Base-by-base conservation (phyloP, 37 sponge, comb jelly and placozoan genomes). In the Haliclona indistincta region DNA sequence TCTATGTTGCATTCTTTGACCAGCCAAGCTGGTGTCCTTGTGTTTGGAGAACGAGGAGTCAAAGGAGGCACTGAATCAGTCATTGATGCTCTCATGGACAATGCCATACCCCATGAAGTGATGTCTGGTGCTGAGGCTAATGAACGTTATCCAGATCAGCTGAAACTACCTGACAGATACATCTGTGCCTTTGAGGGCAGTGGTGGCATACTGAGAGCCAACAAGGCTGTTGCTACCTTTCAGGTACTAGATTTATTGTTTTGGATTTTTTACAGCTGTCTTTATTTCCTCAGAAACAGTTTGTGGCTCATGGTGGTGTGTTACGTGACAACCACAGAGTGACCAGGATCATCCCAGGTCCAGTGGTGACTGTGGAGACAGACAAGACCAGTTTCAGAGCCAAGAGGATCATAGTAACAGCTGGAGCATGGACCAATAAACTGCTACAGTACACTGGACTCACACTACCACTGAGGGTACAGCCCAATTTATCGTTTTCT, bases 351-450 rank as follows among this genome's bases (percentile, higher is more conserved):
- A 41, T 29, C 23, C 42, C 41, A 7, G n/a, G 29, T 32, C 72
- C 85, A 25, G 81, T 60, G 3, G 54, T 93, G 42, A 32, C 30
- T 13, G 85, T 83, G 2, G 35, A 28, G 43, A 88, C 63, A 25
- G 86, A 83, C 15, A 37, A 26, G 0, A n/a, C n/a, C n/a, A n/a
- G n/a, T n/a, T 85, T 88, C 75, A 64, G 11, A 1, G 49, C 89
- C 19, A 81, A 58, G 51, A 49, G 78, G n/a, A 39, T 93, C 49
- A 79, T 93, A 23, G 76, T 93, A 35, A 76, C 91, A 30, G 88
- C 88, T 33, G 91, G 91, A 41, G 29, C 94, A 28, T 93, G 94
- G 94, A 54, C 83, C n/a, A 65, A 85, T 22, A 77, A 41, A 1
- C 38, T 93, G 29, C 3, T 88, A 10, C 64, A 67, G 19, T 29